A percentile compares a stretch with the other conserved stretches of the same genome.
These are phyloP conservation scores for Rhineura floridana DNA, from an alignment of 2,113 vertebrate genomes.

Conservation along the genomic window DNA sequence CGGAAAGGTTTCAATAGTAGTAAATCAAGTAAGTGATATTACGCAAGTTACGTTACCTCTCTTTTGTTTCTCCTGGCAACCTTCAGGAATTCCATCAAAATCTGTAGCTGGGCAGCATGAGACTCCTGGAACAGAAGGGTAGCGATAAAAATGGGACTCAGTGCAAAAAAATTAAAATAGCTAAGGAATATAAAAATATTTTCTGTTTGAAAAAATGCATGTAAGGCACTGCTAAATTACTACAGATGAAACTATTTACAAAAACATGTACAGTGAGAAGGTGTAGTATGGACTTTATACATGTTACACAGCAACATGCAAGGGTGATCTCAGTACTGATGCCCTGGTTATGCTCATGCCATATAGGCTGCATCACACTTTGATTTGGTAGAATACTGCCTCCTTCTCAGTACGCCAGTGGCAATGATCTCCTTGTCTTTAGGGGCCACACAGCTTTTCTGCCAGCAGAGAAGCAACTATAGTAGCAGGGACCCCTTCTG, in stretches of 20 bases:
- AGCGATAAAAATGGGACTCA: constrained; percentile 24
- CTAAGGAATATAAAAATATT: constrained; percentile 9
- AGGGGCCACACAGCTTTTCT: too few relatives aligned
- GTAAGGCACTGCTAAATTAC: neutral
- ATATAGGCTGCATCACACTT: too few relatives aligned
- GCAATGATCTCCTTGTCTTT: too few relatives aligned
- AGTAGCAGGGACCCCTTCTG: too few relatives aligned
- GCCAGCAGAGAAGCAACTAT: too few relatives aligned
- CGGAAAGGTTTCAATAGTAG: constrained; percentile 22
- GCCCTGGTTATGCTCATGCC: too few relatives aligned
- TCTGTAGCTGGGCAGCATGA: constrained; percentile 95
- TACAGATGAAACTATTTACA: neutral
- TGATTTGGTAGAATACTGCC: too few relatives aligned
- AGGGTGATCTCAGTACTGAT: too few relatives aligned
- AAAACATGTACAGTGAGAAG: too few relatives aligned
- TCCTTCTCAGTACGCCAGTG: too few relatives aligned
- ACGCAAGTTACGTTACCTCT: constrained; percentile 84
- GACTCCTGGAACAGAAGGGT: constrained; percentile 86
- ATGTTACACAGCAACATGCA: neutral
- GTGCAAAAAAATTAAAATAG: constrained; percentile 20
- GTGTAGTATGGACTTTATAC: too few relatives aligned
- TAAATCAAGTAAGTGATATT: constrained; percentile 26
- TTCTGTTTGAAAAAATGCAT: neutral
- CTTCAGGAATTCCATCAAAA: constrained; percentile 98
- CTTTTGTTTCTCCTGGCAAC: constrained; percentile 97